phyloP scores from a whole-genome alignment of 2,888 invertebrate genomes.

The Hydrotaea diabolus region DNA sequence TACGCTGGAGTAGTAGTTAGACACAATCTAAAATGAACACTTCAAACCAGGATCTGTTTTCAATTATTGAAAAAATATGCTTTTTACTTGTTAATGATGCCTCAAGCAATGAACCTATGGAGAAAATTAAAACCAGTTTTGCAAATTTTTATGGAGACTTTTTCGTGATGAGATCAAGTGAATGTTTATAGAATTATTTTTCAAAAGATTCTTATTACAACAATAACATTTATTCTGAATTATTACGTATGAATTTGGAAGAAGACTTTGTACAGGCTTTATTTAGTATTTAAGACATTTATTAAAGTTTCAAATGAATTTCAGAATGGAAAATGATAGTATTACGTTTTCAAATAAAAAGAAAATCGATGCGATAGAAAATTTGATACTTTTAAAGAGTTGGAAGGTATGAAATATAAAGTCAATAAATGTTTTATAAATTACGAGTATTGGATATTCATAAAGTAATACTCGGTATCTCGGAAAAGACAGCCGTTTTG shows the following conservation, averaged over 20 bases:
- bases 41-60: background rate
- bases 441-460: too few species aligned
- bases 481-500: too few species aligned
- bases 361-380: background rate
- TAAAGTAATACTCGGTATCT: too few species aligned
- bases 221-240: slow-evolving; percentile 13
- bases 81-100: slow-evolving; percentile 20
- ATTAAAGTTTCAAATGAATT: slow-evolving; percentile 38
- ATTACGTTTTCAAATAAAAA: slow-evolving; percentile 34
- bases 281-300: slow-evolving; percentile 42
- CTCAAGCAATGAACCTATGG: background rate
- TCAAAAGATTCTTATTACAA: slow-evolving; percentile 12
- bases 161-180: slow-evolving; percentile 6
- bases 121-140: background rate
- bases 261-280: slow-evolving; percentile 53
- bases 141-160: slow-evolving; percentile 11
- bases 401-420: background rate
- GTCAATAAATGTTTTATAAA: too few species aligned
- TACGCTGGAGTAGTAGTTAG: background rate
- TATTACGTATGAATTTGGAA: background rate
- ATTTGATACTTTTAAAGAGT: background rate
- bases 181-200: slow-evolving; percentile 26
- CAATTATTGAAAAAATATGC: slow-evolving; percentile 5
- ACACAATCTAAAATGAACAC: background rate
- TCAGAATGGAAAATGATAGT: slow-evolving; percentile 22